Evolutionary conservation across 2,797 vertebrate species (phyloP).

Genomic region (Neopelma chrysocephalum): DNA sequence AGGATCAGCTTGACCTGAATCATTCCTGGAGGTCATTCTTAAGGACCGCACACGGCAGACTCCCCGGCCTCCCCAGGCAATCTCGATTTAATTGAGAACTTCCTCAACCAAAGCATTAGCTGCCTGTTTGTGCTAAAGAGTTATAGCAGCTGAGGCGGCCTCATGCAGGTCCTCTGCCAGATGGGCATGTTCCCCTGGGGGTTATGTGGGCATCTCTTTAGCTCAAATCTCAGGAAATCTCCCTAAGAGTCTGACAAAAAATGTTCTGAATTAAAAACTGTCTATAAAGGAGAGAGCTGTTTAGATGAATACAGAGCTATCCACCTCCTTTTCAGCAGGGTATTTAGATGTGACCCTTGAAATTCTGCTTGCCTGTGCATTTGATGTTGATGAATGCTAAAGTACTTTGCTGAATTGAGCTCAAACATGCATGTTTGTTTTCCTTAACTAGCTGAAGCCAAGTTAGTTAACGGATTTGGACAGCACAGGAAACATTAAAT

Average conservation of each 20-base stretch:
- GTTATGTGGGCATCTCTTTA: background rate
- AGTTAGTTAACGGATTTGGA: background rate
- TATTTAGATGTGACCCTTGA: background rate
- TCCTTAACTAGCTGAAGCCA: background rate
- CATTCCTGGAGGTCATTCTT: background rate
- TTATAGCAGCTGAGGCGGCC: background rate
- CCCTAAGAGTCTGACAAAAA: background rate
- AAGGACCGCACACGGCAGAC: background rate
- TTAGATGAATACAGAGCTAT: background rate
- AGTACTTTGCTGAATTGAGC: background rate
- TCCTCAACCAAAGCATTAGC: slow-evolving; percentile 12
- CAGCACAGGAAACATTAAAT: slow-evolving; percentile 34
- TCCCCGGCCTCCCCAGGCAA: background rate
- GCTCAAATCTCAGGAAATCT: background rate
- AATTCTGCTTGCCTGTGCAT: background rate
- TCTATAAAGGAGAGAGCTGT: background rate
- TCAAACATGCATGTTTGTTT: background rate
- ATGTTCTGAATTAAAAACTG: background rate
- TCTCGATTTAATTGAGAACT: background rate
- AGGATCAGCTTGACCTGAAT: background rate
- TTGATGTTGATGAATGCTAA: background rate
- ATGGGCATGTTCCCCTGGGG: background rate
- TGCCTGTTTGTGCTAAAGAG: background rate
- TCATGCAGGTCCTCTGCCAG: background rate
- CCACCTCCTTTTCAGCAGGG: background rate